Evolutionary conservation across 2,113 vertebrate species (phyloP), one percentile per base, ranked within the genome.

Genomic region (cat (Felis catus)): DNA sequence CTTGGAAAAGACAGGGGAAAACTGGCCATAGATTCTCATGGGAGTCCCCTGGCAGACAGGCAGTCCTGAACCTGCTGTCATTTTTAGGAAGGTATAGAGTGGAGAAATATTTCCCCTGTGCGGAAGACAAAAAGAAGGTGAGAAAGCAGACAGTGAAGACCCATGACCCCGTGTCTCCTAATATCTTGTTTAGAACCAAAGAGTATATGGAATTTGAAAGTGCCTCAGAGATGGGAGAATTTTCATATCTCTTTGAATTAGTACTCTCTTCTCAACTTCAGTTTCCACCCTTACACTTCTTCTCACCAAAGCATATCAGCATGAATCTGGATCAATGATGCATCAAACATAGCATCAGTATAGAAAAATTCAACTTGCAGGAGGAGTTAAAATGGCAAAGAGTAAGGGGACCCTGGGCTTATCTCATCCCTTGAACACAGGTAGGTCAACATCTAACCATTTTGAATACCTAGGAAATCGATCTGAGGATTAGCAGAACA

Each of bases 61-160:
- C 79, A n/a, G 58, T 33, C 86, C 84, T 87, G 89, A 93, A 70
- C 74, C 80, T 96, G 97, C 97, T 97, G 94, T 96, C 94, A 90
- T 76, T 94, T 98, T 96, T 70, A 88, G 90, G 36, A 96, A 55
- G 53, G 71, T 92, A 68, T 5, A 78, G 76, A 94, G 80, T 84
- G 94, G 96, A 94, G 80, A 94, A 97, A 90, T 94, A 78, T 85
- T 97, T 97, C 83, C 96, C 87, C n/a, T 68, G 66, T 94, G 97
- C 33, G 81, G 36, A 91, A 94, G 53, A 92, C 31, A 87, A 91
- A 96, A 96, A 94, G 87, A 90, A 97, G 55, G 74, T 74, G 21
- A 33, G 36, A 96, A 92, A 76, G 16, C 19, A 85, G 71, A 73
- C 87, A 88, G 45, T 88, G 88, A 95, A 86, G 84, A 85, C 16